Conservation (phyloP, 2,888 invertebrate species). For the Pseudococcus longispinus region DNA sequence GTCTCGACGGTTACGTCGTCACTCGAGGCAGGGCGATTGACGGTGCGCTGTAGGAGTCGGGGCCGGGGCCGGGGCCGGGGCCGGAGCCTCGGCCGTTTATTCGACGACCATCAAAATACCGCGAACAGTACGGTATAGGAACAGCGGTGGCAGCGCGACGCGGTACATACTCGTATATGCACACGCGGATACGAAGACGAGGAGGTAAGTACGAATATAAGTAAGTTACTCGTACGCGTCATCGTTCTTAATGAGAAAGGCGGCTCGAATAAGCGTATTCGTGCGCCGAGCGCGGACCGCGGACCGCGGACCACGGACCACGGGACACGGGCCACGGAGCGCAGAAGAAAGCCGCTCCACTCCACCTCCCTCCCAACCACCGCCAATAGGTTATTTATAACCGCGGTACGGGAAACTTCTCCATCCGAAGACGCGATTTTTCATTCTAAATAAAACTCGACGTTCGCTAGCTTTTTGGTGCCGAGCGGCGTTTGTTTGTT, state of each 20-base stretch:
- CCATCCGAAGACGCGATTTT: neutral
- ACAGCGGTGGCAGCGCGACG: no score
- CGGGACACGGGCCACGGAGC: neutral
- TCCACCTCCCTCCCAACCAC: no score
- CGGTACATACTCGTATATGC: neutral
- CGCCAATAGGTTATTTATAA: neutral
- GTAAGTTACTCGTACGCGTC: neutral
- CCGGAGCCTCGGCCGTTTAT: neutral
- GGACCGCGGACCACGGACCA: neutral
- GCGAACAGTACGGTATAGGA: neutral
- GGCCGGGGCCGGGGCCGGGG: no score
- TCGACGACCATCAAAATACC: neutral
- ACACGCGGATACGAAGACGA: no score
- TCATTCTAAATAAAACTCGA: neutral
- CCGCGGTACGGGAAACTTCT: neutral
- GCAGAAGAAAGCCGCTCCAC: neutral
- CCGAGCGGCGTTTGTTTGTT: neutral
- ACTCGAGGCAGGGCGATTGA: neutral
- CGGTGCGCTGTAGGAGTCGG: neutral
- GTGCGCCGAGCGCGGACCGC: neutral
- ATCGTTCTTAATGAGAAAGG: neutral
- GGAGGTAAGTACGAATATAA: neutral
- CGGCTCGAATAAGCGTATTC: neutral
- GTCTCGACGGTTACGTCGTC: neutral
- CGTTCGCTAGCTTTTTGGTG: neutral